Percentiles rank a stretch among this genome's conserved stretches.
phyloP scores from a whole-genome alignment of 1,140 invertebrate species.

The Stratiolaelaps scimitus region DNA sequence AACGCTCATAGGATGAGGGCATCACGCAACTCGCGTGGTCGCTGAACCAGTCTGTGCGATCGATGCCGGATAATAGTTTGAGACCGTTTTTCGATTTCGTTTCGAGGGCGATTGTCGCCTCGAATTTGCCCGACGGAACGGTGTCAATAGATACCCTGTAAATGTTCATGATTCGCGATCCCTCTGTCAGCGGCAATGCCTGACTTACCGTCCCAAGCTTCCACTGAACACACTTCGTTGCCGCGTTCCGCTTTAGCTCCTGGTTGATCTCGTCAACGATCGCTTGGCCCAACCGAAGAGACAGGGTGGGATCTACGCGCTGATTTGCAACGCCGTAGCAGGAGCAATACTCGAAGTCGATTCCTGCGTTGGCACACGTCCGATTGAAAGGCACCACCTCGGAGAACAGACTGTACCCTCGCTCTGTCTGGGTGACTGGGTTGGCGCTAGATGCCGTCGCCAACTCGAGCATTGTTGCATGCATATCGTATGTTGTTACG shows the following conservation, averaged over 20 bases:
- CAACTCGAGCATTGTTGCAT: conserved; percentile 17
- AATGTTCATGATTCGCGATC: neutral
- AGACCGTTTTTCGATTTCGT: neutral
- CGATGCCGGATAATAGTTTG: neutral
- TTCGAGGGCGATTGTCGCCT: neutral
- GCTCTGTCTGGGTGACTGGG: neutral
- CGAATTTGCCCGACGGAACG: neutral
- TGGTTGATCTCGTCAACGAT: neutral
- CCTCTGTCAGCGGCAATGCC: neutral
- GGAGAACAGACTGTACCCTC: conserved; percentile 3
- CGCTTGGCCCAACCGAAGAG: neutral
- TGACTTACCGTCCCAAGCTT: conserved; percentile 1
- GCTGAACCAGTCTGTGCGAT: conserved; percentile 14
- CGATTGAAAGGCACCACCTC: neutral
- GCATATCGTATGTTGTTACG: conserved; percentile 7
- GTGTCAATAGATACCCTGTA: neutral
- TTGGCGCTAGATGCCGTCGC: neutral
- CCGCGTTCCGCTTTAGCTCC: neutral
- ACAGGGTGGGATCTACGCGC: conserved; percentile 1
- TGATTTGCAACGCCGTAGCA: conserved; percentile 16
- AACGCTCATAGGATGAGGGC: conserved; percentile 8
- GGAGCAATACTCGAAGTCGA: conserved; percentile 24
- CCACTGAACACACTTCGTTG: neutral
- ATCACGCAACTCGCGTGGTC: neutral
- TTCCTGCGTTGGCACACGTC: neutral